Evolutionary conservation across 2,797 vertebrate species (phyloP).

Genomic region (Anguilla pacifica): DNA sequence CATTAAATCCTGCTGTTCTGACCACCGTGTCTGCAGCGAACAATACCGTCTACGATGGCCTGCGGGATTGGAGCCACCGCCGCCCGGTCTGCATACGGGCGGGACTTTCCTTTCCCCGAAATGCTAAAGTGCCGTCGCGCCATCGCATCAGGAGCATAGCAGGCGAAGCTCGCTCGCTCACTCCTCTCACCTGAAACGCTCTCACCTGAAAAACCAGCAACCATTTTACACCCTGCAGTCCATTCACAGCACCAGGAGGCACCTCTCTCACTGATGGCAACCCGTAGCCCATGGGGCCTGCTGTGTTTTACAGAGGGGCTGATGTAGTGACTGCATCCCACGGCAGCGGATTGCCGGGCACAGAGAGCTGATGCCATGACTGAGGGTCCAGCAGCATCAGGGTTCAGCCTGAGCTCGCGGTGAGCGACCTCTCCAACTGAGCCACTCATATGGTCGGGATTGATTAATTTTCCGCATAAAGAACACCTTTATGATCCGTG

Average conservation of each 20-base stretch:
- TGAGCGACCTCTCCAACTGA: neutral
- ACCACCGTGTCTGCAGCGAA: slow-evolving; percentile 18
- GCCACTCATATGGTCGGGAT: neutral
- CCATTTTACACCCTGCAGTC: too few species aligned
- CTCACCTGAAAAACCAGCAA: too few species aligned
- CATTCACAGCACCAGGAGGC: neutral
- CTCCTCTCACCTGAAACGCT: too few species aligned
- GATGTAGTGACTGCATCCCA: neutral
- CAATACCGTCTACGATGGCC: neutral
- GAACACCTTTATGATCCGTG: neutral
- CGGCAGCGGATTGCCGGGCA: neutral
- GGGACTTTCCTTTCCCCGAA: neutral
- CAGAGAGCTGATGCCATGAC: neutral
- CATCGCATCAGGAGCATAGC: too few species aligned
- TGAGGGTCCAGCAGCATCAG: neutral
- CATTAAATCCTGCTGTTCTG: slow-evolving; percentile 22
- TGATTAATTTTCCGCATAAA: neutral
- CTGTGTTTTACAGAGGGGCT: neutral
- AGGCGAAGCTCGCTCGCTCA: too few species aligned
- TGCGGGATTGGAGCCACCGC: neutral
- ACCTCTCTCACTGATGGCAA: neutral
- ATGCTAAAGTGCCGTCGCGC: too few species aligned
- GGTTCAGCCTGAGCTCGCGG: neutral
- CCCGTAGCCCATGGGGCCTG: neutral
- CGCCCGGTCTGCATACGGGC: neutral